Percentiles rank a stretch among this genome's conserved stretches.
phyloP scores from a whole-genome alignment of 2,888 invertebrate species.

The Drosophila testacea region DNA sequence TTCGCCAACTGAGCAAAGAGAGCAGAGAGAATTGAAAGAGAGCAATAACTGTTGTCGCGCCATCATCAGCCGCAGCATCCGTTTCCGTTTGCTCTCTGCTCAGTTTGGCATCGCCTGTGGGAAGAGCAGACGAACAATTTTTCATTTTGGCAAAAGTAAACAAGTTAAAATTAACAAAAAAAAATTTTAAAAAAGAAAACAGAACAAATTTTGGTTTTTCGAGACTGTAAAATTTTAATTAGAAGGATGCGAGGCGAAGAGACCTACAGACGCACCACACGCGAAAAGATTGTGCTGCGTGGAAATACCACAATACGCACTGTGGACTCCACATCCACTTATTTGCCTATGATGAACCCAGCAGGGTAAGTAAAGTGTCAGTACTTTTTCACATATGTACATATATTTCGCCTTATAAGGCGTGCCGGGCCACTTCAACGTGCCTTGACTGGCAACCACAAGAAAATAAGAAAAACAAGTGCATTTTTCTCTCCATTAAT shows the following conservation, averaged over 20 bases:
- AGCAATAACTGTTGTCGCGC: constrained; percentile 11
- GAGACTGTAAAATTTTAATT: constrained; percentile 17
- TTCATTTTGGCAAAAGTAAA: constrained; percentile 59
- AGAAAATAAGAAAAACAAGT: constrained; percentile 17
- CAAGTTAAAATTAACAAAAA: constrained; percentile 44
- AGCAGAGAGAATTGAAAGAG: constrained; percentile 21
- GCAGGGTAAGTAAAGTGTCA: constrained; percentile 74
- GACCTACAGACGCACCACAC: constrained; percentile 84
- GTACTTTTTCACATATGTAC: constrained; percentile 1
- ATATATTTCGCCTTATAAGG: constrained; percentile 29
- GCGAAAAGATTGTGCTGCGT: constrained; percentile 84
- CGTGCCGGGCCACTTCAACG: constrained; percentile 60
- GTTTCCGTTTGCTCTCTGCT: constrained; percentile 44
- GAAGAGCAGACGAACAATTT: constrained; percentile 53
- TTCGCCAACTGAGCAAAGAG: constrained; percentile 38
- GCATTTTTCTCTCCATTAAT: constrained; percentile 36
- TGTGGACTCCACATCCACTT: constrained; percentile 85
- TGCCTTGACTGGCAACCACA: constrained; percentile 46
- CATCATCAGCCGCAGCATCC: constrained; percentile 44
- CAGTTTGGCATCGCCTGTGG: constrained; percentile 55
- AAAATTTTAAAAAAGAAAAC: constrained; percentile 14
- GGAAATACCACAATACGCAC: constrained; percentile 85
- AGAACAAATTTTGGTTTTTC: constrained; percentile 21
- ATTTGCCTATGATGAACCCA: constrained; percentile 81
- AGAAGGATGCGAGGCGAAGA: constrained; percentile 84